Base-by-base conservation (phyloP, 2,888 invertebrate genomes). In the Drosophila subsilvestris region DNA sequence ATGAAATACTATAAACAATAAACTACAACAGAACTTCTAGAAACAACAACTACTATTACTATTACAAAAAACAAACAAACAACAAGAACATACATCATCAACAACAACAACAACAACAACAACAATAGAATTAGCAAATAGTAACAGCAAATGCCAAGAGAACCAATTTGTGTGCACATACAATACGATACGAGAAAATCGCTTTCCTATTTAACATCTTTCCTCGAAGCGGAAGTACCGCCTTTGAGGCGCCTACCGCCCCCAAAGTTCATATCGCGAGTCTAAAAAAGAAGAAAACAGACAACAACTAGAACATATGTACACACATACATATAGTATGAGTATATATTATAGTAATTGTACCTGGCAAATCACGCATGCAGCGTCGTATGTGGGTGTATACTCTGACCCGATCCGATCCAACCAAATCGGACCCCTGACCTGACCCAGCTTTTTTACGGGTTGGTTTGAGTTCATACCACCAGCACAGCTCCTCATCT, bases 11-110 rank as follows among this genome's bases (percentile, higher is more conserved):
- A 63, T 62, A 68, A 69, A 48, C 43, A 71, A 66, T 55, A 55
- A 51, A 66, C 49, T 63, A 81, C 57, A 72, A 80, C 72, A 65
- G n/a, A 37, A 37, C 37, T 14, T 14, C 14, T 37, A 37, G 37
- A 37, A 37, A 37, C 37, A 37, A 37, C 37, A 37, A 37, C n/a
- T 37, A 37, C 37, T 37, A 14, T 37, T 37, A 65, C 48, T 54
- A 44, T 42, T 71, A 74, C 54, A 59, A 58, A 9, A 63, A 70
- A 54, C 72, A 70, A 61, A 61, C 61, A 70, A 65, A 37, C 32
- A 57, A 50, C 60, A 27, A 44, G 27, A 53, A 79, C 79, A 78
- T 66, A 37, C 37, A 37, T 37, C 37, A 37, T 37, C 37, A 37
- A 12, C 51, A 60, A 54, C 61, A 62, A 45, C 44, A 55, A 66